These are phyloP conservation scores for Patiria pectinifera DNA, from an alignment of 53 echinoderm and acorn worm species.

Conservation along the genomic window DNA sequence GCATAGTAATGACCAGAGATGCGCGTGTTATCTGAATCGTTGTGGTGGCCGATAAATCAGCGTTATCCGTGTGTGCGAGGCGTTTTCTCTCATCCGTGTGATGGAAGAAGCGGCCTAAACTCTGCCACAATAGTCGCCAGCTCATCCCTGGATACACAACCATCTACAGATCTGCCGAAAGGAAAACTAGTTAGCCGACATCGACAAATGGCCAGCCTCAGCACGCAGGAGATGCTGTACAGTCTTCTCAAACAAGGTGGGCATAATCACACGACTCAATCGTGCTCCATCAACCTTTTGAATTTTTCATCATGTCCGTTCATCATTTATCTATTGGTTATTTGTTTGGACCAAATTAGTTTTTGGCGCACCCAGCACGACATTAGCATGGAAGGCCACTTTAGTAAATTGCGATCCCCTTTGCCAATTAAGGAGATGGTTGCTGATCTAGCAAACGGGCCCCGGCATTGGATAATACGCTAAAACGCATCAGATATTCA, in stretches of 20 bases:
- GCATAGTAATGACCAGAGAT: constrained; percentile 67
- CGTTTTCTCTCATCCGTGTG: constrained; percentile 40
- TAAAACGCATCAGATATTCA: constrained; percentile 73
- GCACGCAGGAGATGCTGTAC: constrained; percentile 71
- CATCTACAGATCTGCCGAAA: constrained; percentile 14
- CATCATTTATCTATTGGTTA: constrained; percentile 87
- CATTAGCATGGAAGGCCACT: constrained; percentile 71
- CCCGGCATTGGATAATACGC: constrained; percentile 62
- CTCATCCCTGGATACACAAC: constrained; percentile 24
- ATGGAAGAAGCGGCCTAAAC: constrained; percentile 40
- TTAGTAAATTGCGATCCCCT: constrained; percentile 69
- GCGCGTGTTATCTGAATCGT: constrained; percentile 54
- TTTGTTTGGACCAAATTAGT: constrained; percentile 88
- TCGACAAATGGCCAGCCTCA: constrained; percentile 34
- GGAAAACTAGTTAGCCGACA: constrained; percentile 28
- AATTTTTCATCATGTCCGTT: constrained; percentile 70
- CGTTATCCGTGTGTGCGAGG: constrained; percentile 46
- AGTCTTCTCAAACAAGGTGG: constrained; percentile 72
- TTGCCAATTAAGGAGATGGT: constrained; percentile 77
- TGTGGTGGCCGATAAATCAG: constrained; percentile 53
- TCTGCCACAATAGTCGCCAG: constrained; percentile 31
- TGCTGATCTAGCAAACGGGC: constrained; percentile 55
- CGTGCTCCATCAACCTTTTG: constrained; percentile 57
- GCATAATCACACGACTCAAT: constrained; percentile 24
- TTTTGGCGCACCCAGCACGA: constrained; percentile 68